Evolutionary conservation across 2,113 vertebrate species (phyloP), one percentile per base, ranked within the genome.

Genomic region (Zosterops pallidus): DNA sequence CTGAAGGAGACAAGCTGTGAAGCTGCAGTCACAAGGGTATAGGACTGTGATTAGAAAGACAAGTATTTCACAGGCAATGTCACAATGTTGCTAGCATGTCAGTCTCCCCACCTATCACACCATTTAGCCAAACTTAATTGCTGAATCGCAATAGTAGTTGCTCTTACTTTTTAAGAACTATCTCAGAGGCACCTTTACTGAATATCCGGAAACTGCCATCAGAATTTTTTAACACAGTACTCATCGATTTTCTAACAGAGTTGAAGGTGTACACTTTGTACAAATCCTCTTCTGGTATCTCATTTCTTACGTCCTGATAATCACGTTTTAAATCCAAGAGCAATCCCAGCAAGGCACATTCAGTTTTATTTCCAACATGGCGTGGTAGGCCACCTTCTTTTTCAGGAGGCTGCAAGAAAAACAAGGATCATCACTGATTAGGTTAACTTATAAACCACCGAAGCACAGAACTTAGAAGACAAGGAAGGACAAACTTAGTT

Each of bases 201-300:
- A 99, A 99, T 98, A 99, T 99, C 81, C 99, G 99, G 94, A 97
- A 99, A 98, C 99, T 99, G 98, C 99, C 99, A 94, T 99, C 99
- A 80, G 98, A 98, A 91, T 99, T 98, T 98, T 99, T 99, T 96
- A 99, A 96, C 95, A 99, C 99, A 42, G 99, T 99, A 98, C 99
- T 99, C 99, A 99, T 99, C 17, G 99, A 99, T 95, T 99, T 99
- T 96, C 99, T 98, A 93, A 99, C 98, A 53, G 99, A 99, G 98
- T 99, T 99, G 98, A 99, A 99, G 89, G 99, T 99, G 97, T 99
- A 99, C 91, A 99, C 99, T 98, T 99, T 99, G 98, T 99, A 99
- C 26, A 99, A 97, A 95, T 99, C 98, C 96, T 99, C 99, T 97
- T 99, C 99, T 6, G 99, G 99, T 96, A 99, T 99, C 98, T 99